Evolutionary conservation across 2,888 invertebrate species (phyloP).

Genomic region (Sericinus montela): DNA sequence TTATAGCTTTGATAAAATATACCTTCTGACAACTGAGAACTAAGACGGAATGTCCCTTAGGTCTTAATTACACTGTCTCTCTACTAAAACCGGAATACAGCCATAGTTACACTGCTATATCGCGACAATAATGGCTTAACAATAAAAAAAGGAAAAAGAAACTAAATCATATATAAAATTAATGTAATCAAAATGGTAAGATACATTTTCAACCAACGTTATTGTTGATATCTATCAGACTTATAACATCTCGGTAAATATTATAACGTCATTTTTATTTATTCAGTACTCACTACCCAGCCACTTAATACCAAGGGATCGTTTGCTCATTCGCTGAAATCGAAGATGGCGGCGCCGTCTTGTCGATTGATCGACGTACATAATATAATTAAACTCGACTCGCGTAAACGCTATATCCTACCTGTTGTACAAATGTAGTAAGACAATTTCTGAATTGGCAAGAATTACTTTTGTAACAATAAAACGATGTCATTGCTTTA

Average conservation of each 20-base stretch:
- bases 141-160: too few species aligned
- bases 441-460: neutral
- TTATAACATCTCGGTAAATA: neutral
- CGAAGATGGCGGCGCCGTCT: conserved; percentile 12
- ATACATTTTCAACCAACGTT: neutral
- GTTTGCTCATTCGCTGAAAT: neutral
- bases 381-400: neutral
- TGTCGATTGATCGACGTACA: conserved; percentile 9
- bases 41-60: too few species aligned
- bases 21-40: too few species aligned
- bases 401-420: neutral
- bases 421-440: neutral
- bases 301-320: neutral
- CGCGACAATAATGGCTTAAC: too few species aligned
- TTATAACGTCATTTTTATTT: neutral
- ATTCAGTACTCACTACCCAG: too few species aligned
- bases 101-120: too few species aligned
- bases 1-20: too few species aligned
- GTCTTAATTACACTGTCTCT: too few species aligned
- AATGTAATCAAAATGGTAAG: neutral
- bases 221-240: neutral
- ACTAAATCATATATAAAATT: too few species aligned
- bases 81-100: too few species aligned
- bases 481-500: too few species aligned
- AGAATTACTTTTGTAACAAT: neutral